Evolutionary conservation across 2,113 vertebrate species (phyloP).

Genomic region (Vombatus ursinus): DNA sequence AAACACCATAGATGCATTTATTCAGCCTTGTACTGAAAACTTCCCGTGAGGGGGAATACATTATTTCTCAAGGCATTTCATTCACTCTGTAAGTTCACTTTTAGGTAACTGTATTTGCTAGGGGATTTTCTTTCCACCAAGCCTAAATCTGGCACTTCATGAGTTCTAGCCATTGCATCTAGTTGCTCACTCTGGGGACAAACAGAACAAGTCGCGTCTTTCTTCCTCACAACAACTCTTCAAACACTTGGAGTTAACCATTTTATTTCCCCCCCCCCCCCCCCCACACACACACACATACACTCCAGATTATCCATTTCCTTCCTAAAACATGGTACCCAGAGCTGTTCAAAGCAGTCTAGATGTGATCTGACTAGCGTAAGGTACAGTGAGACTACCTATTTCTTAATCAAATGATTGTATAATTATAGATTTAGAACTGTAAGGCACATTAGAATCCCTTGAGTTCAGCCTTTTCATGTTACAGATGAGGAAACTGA

Average conservation of each 20-base stretch:
- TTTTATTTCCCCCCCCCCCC: neutral
- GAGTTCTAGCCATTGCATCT: neutral
- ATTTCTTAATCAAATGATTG: neutral
- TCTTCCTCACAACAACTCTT: neutral
- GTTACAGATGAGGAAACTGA: neutral
- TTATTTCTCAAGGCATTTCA: neutral
- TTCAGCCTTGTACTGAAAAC: neutral
- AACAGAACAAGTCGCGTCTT: neutral
- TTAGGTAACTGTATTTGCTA: neutral
- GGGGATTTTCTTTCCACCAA: neutral
- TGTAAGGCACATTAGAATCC: neutral
- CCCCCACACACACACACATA: neutral
- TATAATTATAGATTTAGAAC: neutral
- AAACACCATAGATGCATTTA: neutral
- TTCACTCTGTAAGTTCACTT: neutral
- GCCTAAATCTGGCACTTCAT: neutral
- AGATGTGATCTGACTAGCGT: neutral
- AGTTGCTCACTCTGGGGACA: neutral
- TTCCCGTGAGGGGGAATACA: neutral
- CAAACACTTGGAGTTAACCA: neutral
- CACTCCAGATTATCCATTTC: neutral
- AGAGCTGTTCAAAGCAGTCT: neutral
- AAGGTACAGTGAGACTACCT: neutral
- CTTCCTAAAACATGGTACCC: neutral
- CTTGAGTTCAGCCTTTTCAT: neutral